These are phyloP conservation scores for Hippocampus guttulatus DNA, from an alignment of 2,113 vertebrate species.

Conservation along the genomic window DNA sequence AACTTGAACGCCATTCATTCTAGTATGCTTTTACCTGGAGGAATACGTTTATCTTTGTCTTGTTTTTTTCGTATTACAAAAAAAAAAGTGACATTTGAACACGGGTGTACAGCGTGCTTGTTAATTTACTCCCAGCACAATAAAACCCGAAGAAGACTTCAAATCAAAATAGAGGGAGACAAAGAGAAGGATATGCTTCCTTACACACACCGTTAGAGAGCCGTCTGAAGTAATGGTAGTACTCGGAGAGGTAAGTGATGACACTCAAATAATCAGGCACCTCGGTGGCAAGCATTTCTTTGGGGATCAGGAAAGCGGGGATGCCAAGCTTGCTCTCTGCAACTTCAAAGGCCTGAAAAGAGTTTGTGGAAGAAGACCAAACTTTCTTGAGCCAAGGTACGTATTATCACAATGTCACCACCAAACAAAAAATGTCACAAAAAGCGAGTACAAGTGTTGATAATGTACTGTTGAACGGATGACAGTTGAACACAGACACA, in stretches of 20 bases:
- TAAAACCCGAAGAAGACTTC: background rate
- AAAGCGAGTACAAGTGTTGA: background rate
- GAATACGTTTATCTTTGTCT: background rate
- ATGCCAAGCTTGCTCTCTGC: constrained; percentile 85
- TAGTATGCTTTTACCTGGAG: background rate
- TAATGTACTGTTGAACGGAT: too few species aligned
- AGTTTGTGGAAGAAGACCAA: background rate
- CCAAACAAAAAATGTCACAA: background rate
- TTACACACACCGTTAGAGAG: constrained; percentile 49
- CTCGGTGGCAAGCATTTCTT: constrained; percentile 79
- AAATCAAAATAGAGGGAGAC: background rate
- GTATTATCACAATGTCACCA: background rate
- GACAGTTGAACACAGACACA: too few species aligned
- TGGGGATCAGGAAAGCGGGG: constrained; percentile 81
- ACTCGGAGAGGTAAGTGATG: constrained; percentile 84
- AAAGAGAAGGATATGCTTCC: background rate
- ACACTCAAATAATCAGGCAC: constrained; percentile 82
- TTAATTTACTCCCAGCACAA: background rate
- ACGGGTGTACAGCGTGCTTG: background rate
- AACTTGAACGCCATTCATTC: background rate
- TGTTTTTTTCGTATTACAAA: too few species aligned
- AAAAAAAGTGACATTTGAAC: background rate
- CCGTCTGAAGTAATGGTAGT: constrained; percentile 79
- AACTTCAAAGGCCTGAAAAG: constrained; percentile 79
- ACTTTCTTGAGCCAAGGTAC: too few species aligned